Evolutionary conservation across 2,888 invertebrate genomes (phyloP).

Genomic region (Leptura quadrifasciata): DNA sequence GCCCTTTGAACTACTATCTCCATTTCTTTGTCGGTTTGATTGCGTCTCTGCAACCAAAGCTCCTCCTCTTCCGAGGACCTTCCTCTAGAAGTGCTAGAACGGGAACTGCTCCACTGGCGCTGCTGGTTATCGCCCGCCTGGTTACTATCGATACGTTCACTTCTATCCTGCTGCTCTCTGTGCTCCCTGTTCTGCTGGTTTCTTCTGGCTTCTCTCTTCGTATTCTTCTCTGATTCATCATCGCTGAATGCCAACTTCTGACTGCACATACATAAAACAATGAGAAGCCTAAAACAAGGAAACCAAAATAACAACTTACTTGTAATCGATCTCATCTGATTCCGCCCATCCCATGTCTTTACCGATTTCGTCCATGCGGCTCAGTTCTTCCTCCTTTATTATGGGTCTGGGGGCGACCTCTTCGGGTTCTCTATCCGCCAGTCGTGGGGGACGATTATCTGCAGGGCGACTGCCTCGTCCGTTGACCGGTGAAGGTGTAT

Average conservation of each 20-base stretch:
- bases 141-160: slow-evolving; percentile 47
- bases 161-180: slow-evolving; percentile 45
- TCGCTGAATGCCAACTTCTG: slow-evolving; percentile 96
- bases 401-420: slow-evolving; percentile 86
- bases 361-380: slow-evolving; percentile 92
- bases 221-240: slow-evolving; percentile 80
- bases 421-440: slow-evolving; percentile 68
- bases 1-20: slow-evolving; percentile 89
- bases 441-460: slow-evolving; percentile 70
- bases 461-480: slow-evolving; percentile 62
- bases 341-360: slow-evolving; percentile 94
- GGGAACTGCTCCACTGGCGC: slow-evolving; percentile 61
- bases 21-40: slow-evolving; percentile 77
- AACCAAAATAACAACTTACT: slow-evolving; percentile 74
- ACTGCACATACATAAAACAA: slow-evolving; percentile 71
- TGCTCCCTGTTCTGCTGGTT: slow-evolving; percentile 58
- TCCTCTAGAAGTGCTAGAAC: slow-evolving; percentile 68
- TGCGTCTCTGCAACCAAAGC: slow-evolving; percentile 57
- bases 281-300: slow-evolving; percentile 35
- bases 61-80: slow-evolving; percentile 67
- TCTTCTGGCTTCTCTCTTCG: slow-evolving; percentile 53
- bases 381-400: slow-evolving; percentile 94
- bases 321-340: slow-evolving; percentile 95
- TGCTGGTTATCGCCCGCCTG: slow-evolving; percentile 48
- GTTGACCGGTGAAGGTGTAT: slow-evolving; percentile 67